Base-by-base conservation (phyloP, 2,113 vertebrate species). In the Ceyx margarethae region DNA sequence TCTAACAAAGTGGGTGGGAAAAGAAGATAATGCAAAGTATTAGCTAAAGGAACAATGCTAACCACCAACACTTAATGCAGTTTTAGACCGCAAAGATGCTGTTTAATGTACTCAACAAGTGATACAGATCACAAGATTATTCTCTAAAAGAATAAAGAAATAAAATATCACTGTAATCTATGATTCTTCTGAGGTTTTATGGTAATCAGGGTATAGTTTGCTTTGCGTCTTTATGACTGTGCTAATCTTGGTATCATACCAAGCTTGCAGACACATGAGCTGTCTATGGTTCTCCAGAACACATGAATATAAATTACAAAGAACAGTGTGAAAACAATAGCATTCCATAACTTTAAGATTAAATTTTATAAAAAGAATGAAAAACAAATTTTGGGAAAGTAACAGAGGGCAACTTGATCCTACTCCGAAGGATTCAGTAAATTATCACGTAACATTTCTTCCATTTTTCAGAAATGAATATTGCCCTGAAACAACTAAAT, bases 21-120 rank as follows among this genome's bases (percentile, higher is more conserved):
- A 26, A 87, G 71, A 92, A 91, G 69, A 33, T 37, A 62, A 57
- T 37, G 23, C 35, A 81, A 79, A 77, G 40, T 50, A 84, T 93
- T 67, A 83, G 28, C 60, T 90, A 87, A 86, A 93, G 57, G 33
- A 83, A 83, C 42, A 84, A 42, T 74, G 77, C 33, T 81, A 78
- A 62, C 23, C 45, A 68, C 74, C 46, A 72, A 73, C 50, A 50
- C 28, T 29, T 51, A 76, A 84, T 79, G 81, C 8, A 80, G 82
- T 94, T 92, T 94, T 81, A 90, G 33, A 79, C 78, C 71, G 53
- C 79, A 81, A 46, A 81, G 85, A 62, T 40, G 19, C 35, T 81
- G 19, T 54, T 80, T 42, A 40, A 51, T 18, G 33, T 74, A 56
- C 76, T 77, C 62, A 81, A 58, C 58, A 78, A 89, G 73, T 54